These are phyloP conservation scores for Daboia siamensis DNA, from an alignment of 2,113 vertebrate genomes.

Conservation along the genomic window DNA sequence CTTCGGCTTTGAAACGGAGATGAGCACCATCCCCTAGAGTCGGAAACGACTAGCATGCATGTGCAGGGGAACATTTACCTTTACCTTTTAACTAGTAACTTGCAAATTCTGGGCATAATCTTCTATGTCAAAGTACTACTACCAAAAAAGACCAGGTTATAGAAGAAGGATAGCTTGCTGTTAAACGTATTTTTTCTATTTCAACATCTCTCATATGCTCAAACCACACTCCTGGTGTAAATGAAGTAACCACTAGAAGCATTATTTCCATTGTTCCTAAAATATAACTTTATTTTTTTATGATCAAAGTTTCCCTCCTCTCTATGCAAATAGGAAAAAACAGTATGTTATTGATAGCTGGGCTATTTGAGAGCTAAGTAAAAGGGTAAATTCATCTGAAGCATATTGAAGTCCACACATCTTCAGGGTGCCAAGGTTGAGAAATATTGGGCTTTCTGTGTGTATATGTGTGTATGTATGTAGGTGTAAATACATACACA, in stretches of 20 bases:
- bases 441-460: background rate
- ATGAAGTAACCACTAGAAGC: background rate
- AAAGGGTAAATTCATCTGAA: background rate
- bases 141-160: background rate
- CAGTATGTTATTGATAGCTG: background rate
- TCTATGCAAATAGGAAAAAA: background rate
- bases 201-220: background rate
- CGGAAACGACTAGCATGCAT: too few species aligned
- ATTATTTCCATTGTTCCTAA: background rate
- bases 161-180: background rate
- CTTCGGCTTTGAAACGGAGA: too few species aligned
- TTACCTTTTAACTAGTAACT: background rate
- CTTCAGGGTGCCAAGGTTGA: background rate
- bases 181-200: background rate
- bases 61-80: too few species aligned
- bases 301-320: background rate
- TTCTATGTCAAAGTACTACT: background rate
- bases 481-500: too few species aligned
- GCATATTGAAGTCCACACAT: background rate
- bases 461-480: background rate
- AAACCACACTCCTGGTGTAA: background rate
- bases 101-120: background rate
- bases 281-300: background rate
- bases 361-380: background rate
- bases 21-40: too few species aligned